Conservation (phyloP, 1,140 invertebrate genomes). For the Drosophila kohkoa region DNA sequence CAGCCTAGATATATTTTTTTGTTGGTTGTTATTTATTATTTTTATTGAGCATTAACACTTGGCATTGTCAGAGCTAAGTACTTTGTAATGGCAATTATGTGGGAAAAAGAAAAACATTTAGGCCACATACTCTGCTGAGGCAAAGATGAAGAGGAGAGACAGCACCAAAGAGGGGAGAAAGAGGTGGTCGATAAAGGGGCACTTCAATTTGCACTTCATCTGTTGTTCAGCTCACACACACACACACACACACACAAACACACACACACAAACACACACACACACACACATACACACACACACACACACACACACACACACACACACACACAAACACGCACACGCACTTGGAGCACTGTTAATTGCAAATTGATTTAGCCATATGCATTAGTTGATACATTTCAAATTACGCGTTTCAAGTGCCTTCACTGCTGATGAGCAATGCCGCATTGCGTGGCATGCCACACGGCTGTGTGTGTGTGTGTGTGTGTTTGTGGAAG, state of each 20-base stretch:
- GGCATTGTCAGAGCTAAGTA: conserved; percentile 63
- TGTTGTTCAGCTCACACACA: conserved; percentile 18
- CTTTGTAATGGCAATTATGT: conserved; percentile 75
- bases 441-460: conserved; percentile 1
- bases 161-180: neutral
- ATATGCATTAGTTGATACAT: conserved; percentile 79
- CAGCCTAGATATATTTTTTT: neutral
- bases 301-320: no score
- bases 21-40: conserved; percentile 15
- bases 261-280: no score
- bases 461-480: no score
- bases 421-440: conserved; percentile 28
- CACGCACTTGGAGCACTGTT: conserved; percentile 13
- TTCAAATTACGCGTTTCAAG: conserved; percentile 71
- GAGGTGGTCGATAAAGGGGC: conserved; percentile 36
- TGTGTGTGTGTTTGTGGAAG: neutral
- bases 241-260: no score
- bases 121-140: conserved; percentile 3
- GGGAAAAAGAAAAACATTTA: conserved; percentile 58
- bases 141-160: neutral
- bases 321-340: no score
- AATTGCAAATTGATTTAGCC: conserved; percentile 80
- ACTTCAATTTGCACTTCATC: conserved; percentile 78
- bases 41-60: conserved; percentile 56
- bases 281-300: neutral